These are phyloP conservation scores for Bos javanicus DNA, from an alignment of 2,113 vertebrate species.

Conservation along the genomic window DNA sequence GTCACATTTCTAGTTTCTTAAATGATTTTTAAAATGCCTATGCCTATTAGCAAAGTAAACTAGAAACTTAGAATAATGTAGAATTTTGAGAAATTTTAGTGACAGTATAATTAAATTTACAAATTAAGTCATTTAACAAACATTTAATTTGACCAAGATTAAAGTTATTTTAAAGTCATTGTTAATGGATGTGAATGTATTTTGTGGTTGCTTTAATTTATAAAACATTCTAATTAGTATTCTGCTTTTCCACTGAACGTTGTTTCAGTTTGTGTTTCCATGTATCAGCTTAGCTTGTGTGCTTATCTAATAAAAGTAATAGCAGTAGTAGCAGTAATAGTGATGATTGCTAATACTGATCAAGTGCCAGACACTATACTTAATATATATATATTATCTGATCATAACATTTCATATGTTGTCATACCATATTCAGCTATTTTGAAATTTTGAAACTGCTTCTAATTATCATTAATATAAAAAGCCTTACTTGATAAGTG, in stretches of 20 bases:
- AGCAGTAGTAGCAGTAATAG: not conserved
- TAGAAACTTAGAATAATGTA: not conserved
- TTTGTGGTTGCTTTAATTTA: not conserved
- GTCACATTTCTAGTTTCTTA: not conserved
- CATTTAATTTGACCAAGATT: not conserved
- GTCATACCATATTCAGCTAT: not conserved
- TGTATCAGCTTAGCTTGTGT: not conserved
- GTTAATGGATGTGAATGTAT: not conserved
- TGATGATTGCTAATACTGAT: not conserved
- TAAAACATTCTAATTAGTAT: not conserved
- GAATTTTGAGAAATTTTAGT: not conserved
- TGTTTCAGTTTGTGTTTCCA: not conserved
- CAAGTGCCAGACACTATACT: not conserved
- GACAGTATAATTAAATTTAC: not conserved
- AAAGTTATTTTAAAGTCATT: constrained; percentile 7
- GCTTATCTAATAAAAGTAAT: not conserved
- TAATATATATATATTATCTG: not conserved
- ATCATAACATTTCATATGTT: not conserved
- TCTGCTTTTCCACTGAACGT: not conserved
- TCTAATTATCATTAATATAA: not conserved
- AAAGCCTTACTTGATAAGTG: not conserved
- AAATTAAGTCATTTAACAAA: not conserved
- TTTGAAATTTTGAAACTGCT: not conserved
- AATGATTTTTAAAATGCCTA: not conserved
- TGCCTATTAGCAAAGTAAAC: not conserved